Evolutionary conservation across 2,888 invertebrate species (phyloP), one percentile per base, ranked within the genome.

Genomic region (Atherix ibis): DNA sequence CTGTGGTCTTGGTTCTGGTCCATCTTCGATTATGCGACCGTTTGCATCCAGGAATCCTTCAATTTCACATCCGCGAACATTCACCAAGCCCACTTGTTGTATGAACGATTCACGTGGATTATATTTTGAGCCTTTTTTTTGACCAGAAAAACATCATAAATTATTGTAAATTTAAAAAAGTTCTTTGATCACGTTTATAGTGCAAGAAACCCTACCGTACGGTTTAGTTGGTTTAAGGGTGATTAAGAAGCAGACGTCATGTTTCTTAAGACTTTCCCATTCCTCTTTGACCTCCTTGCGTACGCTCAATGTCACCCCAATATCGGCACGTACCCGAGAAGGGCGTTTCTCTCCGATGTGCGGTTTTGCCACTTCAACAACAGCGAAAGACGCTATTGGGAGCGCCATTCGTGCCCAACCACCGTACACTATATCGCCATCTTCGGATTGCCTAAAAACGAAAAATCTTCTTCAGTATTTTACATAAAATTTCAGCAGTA

Each of bases 351-450:
- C 95, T 0, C 98, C 81, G 28, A 88, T 81, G 54, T 87, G 84
- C 0, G 88, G 87, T 50, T 87, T 87, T 1, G 85, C 79, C 6
- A 94, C 92, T 64, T 97, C 95, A 0, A 95, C 88, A 2, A 97
- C 87, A 3, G 84, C 82, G 61, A 98, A 97, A 39, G 79, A 77
- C 6, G 79, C 71, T 36, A 98, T 81, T 0, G 94, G 89, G 47
- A 94, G 81, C 0, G 97, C 97, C 97, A 98, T 98, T 41, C 97
- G 70, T 0, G 97, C 95, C 97, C 98, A 98, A 2, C 98, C 98
- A 10, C 94, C 94, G 63, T 92, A 99, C 49, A 84, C 80, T 1
- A 80, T 74, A 34, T 71, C 73, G 1, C 70, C 76, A 53, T 91
- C 88, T 66, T 94, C 95, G 2, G 89, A 67, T 55, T 73, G 71